Base-by-base conservation (phyloP, 1,140 invertebrate species). In the Drosophila ercepeae region DNA sequence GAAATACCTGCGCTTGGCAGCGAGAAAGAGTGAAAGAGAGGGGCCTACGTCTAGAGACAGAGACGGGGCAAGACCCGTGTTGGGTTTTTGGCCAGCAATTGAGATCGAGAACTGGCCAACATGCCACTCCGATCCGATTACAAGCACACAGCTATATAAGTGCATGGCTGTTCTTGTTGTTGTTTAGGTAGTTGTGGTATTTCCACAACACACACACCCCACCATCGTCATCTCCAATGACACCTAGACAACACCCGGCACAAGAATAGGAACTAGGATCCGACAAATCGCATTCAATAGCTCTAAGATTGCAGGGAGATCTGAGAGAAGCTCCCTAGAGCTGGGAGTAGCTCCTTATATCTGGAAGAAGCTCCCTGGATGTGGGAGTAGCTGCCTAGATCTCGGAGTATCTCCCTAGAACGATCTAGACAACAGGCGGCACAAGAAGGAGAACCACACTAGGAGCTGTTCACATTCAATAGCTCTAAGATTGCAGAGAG, bases 111-210 rank as follows among this genome's bases (percentile, higher is more conserved):
- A 53, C 44, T 63, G 61, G 46, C 61, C 58, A 64, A 41, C 63
- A 65, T 65, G 48, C 57, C 75, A 58, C 59, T 75, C 64, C 79
- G 69, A 72, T 72, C 69, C 57, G 49, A 63, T 72, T 72, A 72
- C 69, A 52, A 39, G 18, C 50, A 18, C 19, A 72, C 48, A 16
- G 57, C 27, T 52, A 21, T 65, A 67, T 78, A 65, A 74, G 76
- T 68, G 18, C 45, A 34, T 44, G 39, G 74, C 48, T 52, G 53
- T 78, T 68, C 55, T 69, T 41, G 53, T 68, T 67, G 51, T 55
- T 72, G 78, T 77, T 65, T 78, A 36, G 68, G 75, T 57, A 76
- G 77, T 71, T 75, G 58, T 81, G 78, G 59, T 75, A 78, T 82
- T 82, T 75, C 61, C 48, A 54, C 68, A 77, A 42, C 49, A 68